Percentiles rank a stretch among this genome's conserved stretches.
Evolutionary conservation across 2,888 invertebrate species (phyloP).

Genomic region (Ceratothoa steindachneri): DNA sequence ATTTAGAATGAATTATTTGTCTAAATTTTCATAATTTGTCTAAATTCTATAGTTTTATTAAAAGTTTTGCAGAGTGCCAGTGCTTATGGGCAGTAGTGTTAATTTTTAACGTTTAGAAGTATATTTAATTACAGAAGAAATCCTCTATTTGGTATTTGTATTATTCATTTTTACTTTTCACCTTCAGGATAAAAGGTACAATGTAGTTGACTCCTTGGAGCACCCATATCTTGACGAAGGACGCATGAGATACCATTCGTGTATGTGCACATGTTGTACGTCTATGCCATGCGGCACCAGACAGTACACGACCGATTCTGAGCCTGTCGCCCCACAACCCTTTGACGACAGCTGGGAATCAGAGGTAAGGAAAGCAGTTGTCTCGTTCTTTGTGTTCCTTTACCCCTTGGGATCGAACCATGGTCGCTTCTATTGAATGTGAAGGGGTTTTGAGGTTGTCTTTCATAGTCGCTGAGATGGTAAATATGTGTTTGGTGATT

Average conservation of each 20-base stretch:
- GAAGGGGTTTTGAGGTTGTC: not conserved
- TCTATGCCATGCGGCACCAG: conserved; percentile 65
- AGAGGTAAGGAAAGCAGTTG: conserved; percentile 77
- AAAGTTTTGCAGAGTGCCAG: no score
- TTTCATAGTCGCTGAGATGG: no score
- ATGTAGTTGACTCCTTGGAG: conserved; percentile 88
- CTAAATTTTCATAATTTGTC: no score
- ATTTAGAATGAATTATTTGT: no score
- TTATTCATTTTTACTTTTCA: no score
- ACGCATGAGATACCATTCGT: conserved; percentile 95
- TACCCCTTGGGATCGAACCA: not conserved
- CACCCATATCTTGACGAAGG: conserved; percentile 98
- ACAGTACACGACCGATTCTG: conserved; percentile 86
- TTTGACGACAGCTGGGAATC: conserved; percentile 97
- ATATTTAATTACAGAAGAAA: no score
- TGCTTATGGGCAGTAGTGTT: no score
- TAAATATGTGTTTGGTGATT: no score
- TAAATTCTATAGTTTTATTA: no score
- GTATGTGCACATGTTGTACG: conserved; percentile 96
- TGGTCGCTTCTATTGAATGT: not conserved
- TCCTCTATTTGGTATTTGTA: no score
- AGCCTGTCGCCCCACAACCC: conserved; percentile 80
- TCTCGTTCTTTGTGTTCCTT: no score
- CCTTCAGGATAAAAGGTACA: conserved; percentile 81
- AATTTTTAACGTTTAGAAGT: no score